These are phyloP conservation scores for Heteropelma amictum DNA, from an alignment of 2,888 invertebrate genomes.

Conservation along the genomic window DNA sequence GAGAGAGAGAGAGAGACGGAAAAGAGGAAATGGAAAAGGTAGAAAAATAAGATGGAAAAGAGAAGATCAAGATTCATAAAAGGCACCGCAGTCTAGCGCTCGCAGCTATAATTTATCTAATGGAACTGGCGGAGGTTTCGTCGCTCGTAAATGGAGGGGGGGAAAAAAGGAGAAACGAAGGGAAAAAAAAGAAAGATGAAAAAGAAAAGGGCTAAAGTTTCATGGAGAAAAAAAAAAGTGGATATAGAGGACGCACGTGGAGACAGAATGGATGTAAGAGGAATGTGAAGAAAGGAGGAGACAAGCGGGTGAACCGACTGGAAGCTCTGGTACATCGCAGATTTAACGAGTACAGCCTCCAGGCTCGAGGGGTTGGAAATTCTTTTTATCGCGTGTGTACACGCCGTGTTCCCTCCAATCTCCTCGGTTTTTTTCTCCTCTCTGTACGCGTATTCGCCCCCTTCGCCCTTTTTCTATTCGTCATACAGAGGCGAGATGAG, in stretches of 20 bases:
- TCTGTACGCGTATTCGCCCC: too few relatives aligned
- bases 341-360: conserved; percentile 28
- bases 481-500: conserved; percentile 12
- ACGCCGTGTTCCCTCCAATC: conserved; percentile 7
- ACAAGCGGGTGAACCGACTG: not conserved
- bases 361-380: not conserved
- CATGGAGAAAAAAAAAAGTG: not conserved
- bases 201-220: conserved; percentile 4
- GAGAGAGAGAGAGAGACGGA: too few relatives aligned
- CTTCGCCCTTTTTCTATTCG: not conserved
- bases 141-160: conserved; percentile 30
- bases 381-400: conserved; percentile 17
- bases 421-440: not conserved
- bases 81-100: conserved; percentile 8
- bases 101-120: conserved; percentile 58
- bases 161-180: not conserved
- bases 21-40: not conserved
- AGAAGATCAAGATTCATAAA: conserved; percentile 29
- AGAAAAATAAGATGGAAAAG: too few relatives aligned
- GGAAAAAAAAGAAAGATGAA: not conserved
- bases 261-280: not conserved
- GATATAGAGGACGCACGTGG: not conserved
- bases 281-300: conserved; percentile 20
- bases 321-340: conserved; percentile 17
- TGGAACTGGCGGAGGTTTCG: conserved; percentile 47